Conservation (phyloP, 2,113 vertebrate species). For the Halcyon senegalensis region DNA sequence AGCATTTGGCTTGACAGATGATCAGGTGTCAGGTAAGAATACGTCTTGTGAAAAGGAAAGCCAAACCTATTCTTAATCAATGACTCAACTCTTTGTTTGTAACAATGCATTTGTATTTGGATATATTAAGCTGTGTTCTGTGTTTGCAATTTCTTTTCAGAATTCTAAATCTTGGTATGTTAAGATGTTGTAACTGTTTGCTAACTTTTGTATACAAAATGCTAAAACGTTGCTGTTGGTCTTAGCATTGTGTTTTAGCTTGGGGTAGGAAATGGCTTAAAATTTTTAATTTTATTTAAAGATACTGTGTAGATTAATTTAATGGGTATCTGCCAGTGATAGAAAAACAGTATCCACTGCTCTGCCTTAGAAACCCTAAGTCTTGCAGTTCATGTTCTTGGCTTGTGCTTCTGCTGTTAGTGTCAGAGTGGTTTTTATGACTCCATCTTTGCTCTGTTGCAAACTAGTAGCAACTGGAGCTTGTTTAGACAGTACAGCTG, state of each 20-base stretch:
- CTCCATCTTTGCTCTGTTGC: not conserved
- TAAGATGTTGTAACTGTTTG: not conserved
- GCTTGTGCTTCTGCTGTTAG: not conserved
- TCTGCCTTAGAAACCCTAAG: no score
- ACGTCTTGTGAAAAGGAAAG: not conserved
- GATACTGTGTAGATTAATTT: not conserved
- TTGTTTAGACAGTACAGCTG: not conserved
- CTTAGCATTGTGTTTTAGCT: not conserved
- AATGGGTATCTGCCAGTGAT: not conserved
- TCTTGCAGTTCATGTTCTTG: not conserved
- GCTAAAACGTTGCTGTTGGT: not conserved
- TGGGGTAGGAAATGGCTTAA: not conserved
- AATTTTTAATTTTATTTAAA: not conserved
- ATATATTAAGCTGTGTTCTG: not conserved
- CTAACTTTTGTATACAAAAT: not conserved
- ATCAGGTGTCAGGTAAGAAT: constrained; percentile 90
- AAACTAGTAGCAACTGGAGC: not conserved
- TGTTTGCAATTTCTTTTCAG: not conserved
- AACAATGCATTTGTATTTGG: not conserved
- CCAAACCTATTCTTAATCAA: not conserved
- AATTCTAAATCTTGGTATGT: not conserved
- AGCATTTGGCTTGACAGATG: constrained; percentile 93
- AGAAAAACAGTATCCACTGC: not conserved
- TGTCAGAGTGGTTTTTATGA: not conserved
- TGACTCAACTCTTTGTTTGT: not conserved